Evolutionary conservation across 2,888 invertebrate species (phyloP), one percentile per base, ranked within the genome.

Genomic region (Drosophila mercatorum): DNA sequence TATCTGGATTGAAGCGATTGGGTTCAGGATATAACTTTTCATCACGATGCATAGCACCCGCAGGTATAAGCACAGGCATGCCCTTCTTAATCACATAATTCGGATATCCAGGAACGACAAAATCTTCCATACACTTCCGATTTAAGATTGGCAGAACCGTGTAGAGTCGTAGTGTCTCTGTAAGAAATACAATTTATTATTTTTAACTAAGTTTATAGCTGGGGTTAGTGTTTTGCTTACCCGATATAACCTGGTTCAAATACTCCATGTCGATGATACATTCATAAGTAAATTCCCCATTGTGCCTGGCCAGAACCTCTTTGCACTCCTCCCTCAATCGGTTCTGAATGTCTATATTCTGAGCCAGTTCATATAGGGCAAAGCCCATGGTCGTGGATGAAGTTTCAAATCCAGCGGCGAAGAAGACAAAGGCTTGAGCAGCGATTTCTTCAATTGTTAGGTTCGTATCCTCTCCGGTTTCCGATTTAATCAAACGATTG

Each of bases 11-110:
- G 65, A 95, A 95, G 26, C 92, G 93, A 5, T 94, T 92, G 0
- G 96, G 95, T 10, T 95, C 92, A 0, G 94, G 94, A 76, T 94
- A 95, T 73, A 94, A 92, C 2, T 93, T 93, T 0, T 94, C 94
- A 81, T 95, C 95, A 83, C 94, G 94, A 74, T 95, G 95, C 81
- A 95, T 93, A 1, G 94, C 93, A 55, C 93, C 93, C 3, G 93
- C 91, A 0, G 95, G 94, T 55, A 95, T 93, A 3, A 94, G 88
- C 0, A 95, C 89, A 28, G 93, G 87, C 17, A 93, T 94, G 0
- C 94, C 94, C 77, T 94, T 93, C 51, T 94, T 94, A 63, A 95
- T 94, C 0, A 93, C 90, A 63, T 94, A 90, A 12, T 94, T 92
- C 0, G 92, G 93, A 70, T 93, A 91, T 0, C 94, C 94, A 7